phyloP scores from a whole-genome alignment of 1,140 invertebrate genomes.

The Mamestra configurata region DNA sequence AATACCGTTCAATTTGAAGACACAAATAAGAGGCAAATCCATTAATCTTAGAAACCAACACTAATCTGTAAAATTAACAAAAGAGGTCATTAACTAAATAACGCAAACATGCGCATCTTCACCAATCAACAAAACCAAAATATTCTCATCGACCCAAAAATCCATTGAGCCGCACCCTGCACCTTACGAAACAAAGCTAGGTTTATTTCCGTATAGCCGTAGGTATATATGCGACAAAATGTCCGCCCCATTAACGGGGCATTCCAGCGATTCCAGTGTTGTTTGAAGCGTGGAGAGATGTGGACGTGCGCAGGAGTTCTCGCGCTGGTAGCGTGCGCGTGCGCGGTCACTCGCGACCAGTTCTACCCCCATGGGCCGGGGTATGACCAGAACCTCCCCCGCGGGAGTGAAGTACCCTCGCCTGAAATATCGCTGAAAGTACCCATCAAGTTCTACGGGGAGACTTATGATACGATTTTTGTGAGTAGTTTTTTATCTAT shows the following conservation, averaged over 20 bases:
- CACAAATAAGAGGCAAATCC: too few species aligned
- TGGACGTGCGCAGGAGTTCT: slow-evolving; percentile 75
- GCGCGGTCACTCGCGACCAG: slow-evolving; percentile 76
- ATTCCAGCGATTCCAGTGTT: slow-evolving; percentile 52
- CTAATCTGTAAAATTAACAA: slow-evolving; percentile 3
- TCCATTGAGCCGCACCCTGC: slow-evolving; percentile 11
- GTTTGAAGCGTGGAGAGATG: slow-evolving; percentile 67
- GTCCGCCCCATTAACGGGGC: slow-evolving; percentile 39
- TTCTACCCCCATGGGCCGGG: slow-evolving; percentile 81
- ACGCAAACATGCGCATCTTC: slow-evolving; percentile 4
- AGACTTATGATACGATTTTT: slow-evolving; percentile 91
- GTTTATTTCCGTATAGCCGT: slow-evolving; percentile 50
- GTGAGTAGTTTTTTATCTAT: slow-evolving; percentile 89
- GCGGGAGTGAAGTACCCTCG: slow-evolving; percentile 84
- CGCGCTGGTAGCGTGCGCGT: slow-evolving; percentile 61
- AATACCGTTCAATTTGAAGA: too few species aligned
- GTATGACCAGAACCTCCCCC: slow-evolving; percentile 79
- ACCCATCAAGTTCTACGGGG: slow-evolving; percentile 92
- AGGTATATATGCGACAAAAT: slow-evolving; percentile 41
- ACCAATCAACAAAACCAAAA: slow-evolving; percentile 20
- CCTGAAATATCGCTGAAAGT: slow-evolving; percentile 85
- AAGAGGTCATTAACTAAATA: slow-evolving; percentile 22
- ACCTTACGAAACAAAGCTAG: slow-evolving; percentile 51
- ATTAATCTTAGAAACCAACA: neutral
- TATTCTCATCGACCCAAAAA: slow-evolving; percentile 36